Conservation (phyloP, 2,113 vertebrate genomes). For the Thoracochromis brauschi region DNA sequence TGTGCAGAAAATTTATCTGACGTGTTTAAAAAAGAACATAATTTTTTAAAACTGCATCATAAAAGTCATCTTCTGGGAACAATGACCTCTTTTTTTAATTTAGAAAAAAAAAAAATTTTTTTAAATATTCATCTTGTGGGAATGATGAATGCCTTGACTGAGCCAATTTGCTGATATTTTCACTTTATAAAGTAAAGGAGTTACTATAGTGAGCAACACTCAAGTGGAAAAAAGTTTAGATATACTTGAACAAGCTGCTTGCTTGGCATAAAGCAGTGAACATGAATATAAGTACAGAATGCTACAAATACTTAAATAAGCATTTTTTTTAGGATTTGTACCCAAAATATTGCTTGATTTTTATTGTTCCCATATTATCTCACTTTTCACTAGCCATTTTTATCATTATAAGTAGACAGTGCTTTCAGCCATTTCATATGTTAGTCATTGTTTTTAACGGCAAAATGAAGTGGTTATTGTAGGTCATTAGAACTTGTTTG, state of each 20-base stretch:
- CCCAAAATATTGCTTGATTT: neutral
- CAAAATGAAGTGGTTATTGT: neutral
- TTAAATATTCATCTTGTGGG: neutral
- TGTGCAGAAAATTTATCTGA: neutral
- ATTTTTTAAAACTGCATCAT: neutral
- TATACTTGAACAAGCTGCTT: neutral
- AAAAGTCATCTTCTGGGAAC: neutral
- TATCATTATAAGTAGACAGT: neutral
- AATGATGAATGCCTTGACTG: neutral
- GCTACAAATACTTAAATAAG: neutral
- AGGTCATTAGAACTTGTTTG: slow-evolving; percentile 43
- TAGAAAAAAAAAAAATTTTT: rapidly evolving
- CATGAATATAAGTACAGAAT: neutral
- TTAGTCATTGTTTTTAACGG: neutral
- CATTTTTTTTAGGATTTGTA: rapidly evolving
- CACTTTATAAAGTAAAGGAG: neutral
- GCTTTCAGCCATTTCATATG: neutral
- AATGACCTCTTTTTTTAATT: neutral
- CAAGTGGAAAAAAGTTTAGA: neutral
- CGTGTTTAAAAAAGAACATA: neutral
- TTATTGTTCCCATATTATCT: neutral
- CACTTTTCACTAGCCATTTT: neutral
- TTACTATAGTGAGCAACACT: rapidly evolving
- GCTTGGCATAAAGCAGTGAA: neutral
- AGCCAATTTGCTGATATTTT: neutral